Percentiles rank a stretch among this genome's conserved stretches.
Evolutionary conservation across 2,888 invertebrate genomes (phyloP).

Genomic region (Oscheius sp.): DNA sequence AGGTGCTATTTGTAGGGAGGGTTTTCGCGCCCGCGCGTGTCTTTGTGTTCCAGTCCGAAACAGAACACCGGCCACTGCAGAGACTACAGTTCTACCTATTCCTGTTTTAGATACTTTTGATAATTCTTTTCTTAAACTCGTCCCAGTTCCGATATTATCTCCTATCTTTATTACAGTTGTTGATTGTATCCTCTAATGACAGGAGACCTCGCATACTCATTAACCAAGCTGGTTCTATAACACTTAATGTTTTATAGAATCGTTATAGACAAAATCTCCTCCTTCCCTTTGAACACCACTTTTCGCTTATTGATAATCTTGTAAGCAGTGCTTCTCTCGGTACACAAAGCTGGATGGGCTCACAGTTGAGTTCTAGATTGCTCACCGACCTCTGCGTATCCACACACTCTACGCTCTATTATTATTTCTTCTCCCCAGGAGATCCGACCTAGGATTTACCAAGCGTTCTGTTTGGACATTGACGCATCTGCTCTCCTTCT

Average conservation of each 20-base stretch:
- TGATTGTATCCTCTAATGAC: no score
- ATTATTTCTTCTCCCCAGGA: conserved; percentile 20
- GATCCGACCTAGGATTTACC: conserved; percentile 10
- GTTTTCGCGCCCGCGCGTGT: conserved; percentile 29
- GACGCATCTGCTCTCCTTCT: no score
- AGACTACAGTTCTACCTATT: conserved; percentile 6
- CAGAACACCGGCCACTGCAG: conserved; percentile 25
- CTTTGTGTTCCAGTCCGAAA: conserved; percentile 25
- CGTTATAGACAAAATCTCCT: no score
- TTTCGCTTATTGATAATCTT: conserved; percentile 11
- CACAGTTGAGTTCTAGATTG: conserved; percentile 9
- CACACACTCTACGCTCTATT: neutral
- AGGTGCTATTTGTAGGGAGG: conserved; percentile 21
- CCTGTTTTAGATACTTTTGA: neutral
- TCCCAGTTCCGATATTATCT: neutral
- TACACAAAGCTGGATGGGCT: conserved; percentile 15
- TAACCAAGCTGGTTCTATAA: no score
- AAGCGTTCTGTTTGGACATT: conserved; percentile 18
- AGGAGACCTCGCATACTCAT: no score
- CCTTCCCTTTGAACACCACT: neutral
- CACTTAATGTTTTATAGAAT: no score
- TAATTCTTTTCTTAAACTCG: conserved; percentile 1
- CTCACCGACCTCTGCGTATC: conserved; percentile 12
- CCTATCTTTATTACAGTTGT: no score
- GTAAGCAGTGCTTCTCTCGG: conserved; percentile 20